These are phyloP conservation scores for Nymphicus hollandicus DNA, from an alignment of 2,113 vertebrate species.

Conservation along the genomic window DNA sequence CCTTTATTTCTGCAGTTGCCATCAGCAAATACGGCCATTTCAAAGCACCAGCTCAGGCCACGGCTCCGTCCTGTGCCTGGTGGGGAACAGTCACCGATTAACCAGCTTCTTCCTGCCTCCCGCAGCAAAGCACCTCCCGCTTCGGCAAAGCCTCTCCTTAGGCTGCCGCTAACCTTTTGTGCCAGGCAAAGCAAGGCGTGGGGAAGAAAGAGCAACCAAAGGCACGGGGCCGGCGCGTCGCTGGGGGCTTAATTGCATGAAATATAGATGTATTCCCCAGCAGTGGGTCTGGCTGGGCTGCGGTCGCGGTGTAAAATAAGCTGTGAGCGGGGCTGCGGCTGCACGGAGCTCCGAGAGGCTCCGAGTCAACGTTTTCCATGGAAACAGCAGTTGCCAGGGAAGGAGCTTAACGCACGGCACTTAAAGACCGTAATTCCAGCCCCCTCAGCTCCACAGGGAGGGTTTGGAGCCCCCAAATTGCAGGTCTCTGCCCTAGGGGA, in stretches of 20 bases:
- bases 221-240: fast-evolving
- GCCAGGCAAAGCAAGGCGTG: neutral
- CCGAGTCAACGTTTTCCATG: neutral
- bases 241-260: neutral
- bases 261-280: neutral
- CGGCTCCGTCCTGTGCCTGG: neutral
- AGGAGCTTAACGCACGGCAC: neutral
- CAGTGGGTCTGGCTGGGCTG: fast-evolving
- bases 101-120: neutral
- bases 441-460: neutral
- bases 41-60: neutral
- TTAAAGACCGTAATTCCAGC: neutral
- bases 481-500: fast-evolving
- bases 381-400: slow-evolving; percentile 34
- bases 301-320: neutral
- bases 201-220: neutral
- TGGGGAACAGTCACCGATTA: neutral
- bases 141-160: neutral
- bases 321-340: neutral
- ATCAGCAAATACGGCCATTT: neutral
- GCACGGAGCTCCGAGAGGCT: neutral
- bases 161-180: neutral
- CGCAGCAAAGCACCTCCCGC: neutral
- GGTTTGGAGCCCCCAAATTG: fast-evolving
- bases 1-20: neutral